Evolutionary conservation across 2,797 vertebrate species (phyloP), one percentile per base, ranked within the genome.

Genomic region (Furcifer pardalis): DNA sequence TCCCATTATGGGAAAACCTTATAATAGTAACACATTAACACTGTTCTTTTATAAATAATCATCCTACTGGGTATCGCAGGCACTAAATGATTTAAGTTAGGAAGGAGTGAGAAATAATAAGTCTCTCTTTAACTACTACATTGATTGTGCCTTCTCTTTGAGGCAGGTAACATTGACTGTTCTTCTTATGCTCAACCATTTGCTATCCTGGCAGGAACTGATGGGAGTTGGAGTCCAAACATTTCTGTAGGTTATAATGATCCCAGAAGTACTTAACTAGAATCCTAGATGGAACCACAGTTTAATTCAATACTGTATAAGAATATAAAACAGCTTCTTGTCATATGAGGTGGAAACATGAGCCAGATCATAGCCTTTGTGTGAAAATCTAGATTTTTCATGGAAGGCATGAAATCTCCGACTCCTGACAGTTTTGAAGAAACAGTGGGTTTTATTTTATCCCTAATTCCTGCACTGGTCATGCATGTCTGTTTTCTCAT

Each of bases 1-100:
- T 37, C 0, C 8, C 21, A 23, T 7, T 52, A 79, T 15, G 27
- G 1, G 9, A 59, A 9, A 17, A 37, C 1, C 40, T 56, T 12
- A 32, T 35, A 60, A 42, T 72, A 40, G n/a, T 30, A 77, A 68
- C 42, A 42, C 25, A 10, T 56, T 15, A 37, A 10, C 13, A 46
- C 6, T 0, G 3, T 0, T 56, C n/a, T n/a, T n/a, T n/a, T n/a
- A n/a, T n/a, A n/a, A 17, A 44, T 63, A 68, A 0, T 23, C 1
- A 27, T 1, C 49, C 5, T n/a, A 59, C 23, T 73, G 19, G 42
- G 46, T 68, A 30, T 32, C 32, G 40, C 15, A 40, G 27, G 7
- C 27, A 40, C 21, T 44, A 75, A 19, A 52, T 35, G 10, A 52
- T 32, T 7, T 35, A 37, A 25, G 3, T 59, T 37, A 35, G 30